Conservation (phyloP, 2,113 vertebrate species). For the Nyctereutes procyonoides region DNA sequence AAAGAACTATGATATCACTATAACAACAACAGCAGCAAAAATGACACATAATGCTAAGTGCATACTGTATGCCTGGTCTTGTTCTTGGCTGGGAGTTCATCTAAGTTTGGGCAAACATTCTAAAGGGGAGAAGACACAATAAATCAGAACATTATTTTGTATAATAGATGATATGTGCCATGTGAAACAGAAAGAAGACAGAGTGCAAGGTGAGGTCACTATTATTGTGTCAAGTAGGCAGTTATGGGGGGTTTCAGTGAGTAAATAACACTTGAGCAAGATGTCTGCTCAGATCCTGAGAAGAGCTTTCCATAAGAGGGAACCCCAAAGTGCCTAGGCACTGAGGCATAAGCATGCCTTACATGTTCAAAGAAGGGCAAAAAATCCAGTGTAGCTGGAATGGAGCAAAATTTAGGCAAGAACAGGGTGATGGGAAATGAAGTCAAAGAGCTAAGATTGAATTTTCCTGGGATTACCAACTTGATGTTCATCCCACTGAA, state of each 20-base stretch:
- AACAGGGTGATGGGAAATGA: neutral
- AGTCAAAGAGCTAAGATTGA: neutral
- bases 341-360: neutral
- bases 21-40: neutral
- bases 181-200: neutral
- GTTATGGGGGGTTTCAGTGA: neutral
- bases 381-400: neutral
- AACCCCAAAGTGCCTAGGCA: neutral
- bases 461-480: neutral
- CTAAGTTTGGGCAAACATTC: neutral
- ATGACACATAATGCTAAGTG: neutral
- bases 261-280: neutral
- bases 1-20: neutral
- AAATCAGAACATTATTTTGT: neutral
- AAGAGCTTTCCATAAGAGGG: neutral
- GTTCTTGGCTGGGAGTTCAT: neutral
- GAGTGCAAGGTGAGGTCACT: neutral
- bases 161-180: neutral
- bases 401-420: neutral
- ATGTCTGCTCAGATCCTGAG: neutral
- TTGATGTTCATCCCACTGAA: neutral
- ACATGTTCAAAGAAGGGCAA: neutral
- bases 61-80: fast-evolving
- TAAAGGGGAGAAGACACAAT: neutral
- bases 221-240: neutral